Conservation (phyloP, 37 sponge, comb jelly and placozoan species). For the Mnemiopsis leidyi region DNA sequence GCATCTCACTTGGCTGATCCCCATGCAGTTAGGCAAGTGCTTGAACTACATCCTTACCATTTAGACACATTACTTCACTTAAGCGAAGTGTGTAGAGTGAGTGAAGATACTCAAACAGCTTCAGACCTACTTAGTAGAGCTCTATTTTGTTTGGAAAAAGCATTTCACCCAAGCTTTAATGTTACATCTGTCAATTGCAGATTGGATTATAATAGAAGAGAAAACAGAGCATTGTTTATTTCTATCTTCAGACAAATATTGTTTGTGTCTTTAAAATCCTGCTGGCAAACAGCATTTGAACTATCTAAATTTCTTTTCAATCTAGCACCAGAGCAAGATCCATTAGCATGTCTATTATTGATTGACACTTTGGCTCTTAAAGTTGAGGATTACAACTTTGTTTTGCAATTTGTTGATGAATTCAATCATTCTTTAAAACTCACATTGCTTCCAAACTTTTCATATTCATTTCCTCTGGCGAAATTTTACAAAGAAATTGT, state of each 20-base stretch:
- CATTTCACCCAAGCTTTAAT: conserved; percentile 87
- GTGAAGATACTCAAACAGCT: conserved; percentile 90
- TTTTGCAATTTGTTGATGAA: conserved; percentile 70
- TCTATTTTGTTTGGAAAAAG: conserved; percentile 83
- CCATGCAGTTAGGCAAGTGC: conserved; percentile 60
- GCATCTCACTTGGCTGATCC: conserved; percentile 26
- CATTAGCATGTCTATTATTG: conserved; percentile 81
- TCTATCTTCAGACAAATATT: background rate
- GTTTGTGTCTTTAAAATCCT: conserved; percentile 70
- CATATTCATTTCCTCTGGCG: conserved; percentile 87
- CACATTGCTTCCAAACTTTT: conserved; percentile 87
- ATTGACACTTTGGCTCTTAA: conserved; percentile 86
- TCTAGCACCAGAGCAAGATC: conserved; percentile 84
- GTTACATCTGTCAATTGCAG: conserved; percentile 79
- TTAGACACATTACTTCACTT: conserved; percentile 91
- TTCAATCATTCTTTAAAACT: conserved; percentile 70
- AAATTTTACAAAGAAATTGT: conserved; percentile 69
- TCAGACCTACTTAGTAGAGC: conserved; percentile 85
- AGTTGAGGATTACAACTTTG: conserved; percentile 76
- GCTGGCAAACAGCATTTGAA: conserved; percentile 89
- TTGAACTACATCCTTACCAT: conserved; percentile 89
- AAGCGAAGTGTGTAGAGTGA: conserved; percentile 91
- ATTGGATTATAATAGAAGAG: conserved; percentile 77
- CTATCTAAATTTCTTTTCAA: conserved; percentile 88
- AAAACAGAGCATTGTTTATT: conserved; percentile 81